Base-by-base conservation (phyloP, 2,113 vertebrate species). In the Malurus alboscapulatus region DNA sequence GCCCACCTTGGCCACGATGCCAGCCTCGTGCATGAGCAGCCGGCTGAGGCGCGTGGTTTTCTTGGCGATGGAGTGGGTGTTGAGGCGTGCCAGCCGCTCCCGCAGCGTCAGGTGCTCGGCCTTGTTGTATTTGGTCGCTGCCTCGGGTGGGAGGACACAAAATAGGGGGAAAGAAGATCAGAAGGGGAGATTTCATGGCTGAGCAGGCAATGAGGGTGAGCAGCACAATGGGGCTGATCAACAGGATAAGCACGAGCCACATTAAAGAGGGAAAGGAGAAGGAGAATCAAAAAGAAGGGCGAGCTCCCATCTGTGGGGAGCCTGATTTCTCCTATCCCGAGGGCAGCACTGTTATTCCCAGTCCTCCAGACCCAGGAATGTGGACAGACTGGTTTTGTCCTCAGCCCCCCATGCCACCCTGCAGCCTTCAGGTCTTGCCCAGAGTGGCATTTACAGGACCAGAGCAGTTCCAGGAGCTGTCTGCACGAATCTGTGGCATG, bases 51-150 rank as follows among this genome's bases (percentile, higher is more conserved):
- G 97, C 0, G 98, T 97, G 7, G 99, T 99, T 97, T 99, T 99
- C 97, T 99, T 99, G 61, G 98, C 98, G 6, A 99, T 98, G 82
- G 99, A 99, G 97, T 99, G 99, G 0, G 98, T 97, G 97, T 98
- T 99, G 92, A 99, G 96, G 9, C 98, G 98, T 7, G 98, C 98
- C 22, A 99, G 97, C 89, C 98, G 98, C 87, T 99, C 99, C 88
- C 97, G 98, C 66, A 99, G 98, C 15, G 98, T 98, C 97, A 99
- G 96, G 10, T 94, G 98, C 94, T 99, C 98, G 0, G 97, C 97
- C 92, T 98, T 99, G 95, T 91, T 98, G 97, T 99, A 99, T 96
- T 99, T 99, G 91, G 98, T 98, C 17, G 99, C 99, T 99, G 85
- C 32, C 74, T 59, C 96, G 2, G 87, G 58, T 34, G 17, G 36